Base-by-base conservation (phyloP, 2,888 invertebrate species). In the Pseudanteris insignis region DNA sequence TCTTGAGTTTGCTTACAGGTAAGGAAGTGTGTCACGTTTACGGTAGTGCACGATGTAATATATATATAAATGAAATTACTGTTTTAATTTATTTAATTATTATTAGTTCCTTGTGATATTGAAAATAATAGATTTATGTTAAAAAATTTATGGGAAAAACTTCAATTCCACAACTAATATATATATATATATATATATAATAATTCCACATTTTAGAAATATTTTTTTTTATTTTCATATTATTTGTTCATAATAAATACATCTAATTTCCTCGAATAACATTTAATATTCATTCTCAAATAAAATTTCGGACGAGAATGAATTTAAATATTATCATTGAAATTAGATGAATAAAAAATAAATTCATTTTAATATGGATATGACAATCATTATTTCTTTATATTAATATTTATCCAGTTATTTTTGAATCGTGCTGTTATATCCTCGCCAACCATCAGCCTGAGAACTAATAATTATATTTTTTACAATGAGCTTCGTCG, bases 391-490 rank as follows among this genome's bases (percentile, higher is more conserved):
- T n/a, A n/a, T n/a, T n/a, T n/a, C n/a, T n/a, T n/a, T n/a, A n/a
- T n/a, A 21, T 21, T 21, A 21, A 21, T 21, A 5, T 5, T 21
- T 21, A 21, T 21, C 21, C 21, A 21, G 21, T 21, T 21, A 7
- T 7, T 21, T 18, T 18, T 2, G 34, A 25, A 58, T 57, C 51
- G 57, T 46, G 62, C 47, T 36, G 8, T 21, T 40, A 28, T 59
- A 59, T 60, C 50, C 47, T 64, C 68, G 74, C 71, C 68, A 63
- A 67, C 71, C 70, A 67, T 70, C 68, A 72, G 75, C 76, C 76
- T 75, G 76, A 76, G 71, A 72, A 75, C 74, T 75, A 74, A 78
- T 76, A 78, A 77, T 75, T 78, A 77, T 78, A 78, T 78, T 78
- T 78, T 78, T 77, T 77, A 78, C 76, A 76, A 75, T 76, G 75